Base-by-base conservation (phyloP, 1,140 invertebrate genomes). In the Apis florea region DNA sequence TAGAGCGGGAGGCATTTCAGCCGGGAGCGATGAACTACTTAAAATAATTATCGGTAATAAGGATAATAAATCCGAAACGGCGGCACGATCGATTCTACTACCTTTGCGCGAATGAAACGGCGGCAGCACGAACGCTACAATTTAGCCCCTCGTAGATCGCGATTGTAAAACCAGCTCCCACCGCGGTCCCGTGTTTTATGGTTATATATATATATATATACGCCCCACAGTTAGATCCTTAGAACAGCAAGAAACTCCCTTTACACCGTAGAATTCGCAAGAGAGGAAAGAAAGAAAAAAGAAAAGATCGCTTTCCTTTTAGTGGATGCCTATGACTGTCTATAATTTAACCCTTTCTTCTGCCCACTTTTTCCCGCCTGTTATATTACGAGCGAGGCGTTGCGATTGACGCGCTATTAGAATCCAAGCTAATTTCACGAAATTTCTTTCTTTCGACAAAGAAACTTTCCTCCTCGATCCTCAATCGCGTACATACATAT, bases 101-200 rank as follows among this genome's bases (percentile, higher is more conserved):
- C 63, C 24, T 40, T 76, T 79, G 53, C 63, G 66, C 76, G 61
- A 68, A 79, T 80, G 61, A 85, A 82, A 86, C 75, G 63, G 84
- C 84, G 84, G 85, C 80, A 79, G 85, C 85, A 83, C 79, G 80
- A 86, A 83, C 72, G 80, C 85, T 86, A 83, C 84, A 86, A 86
- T 83, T 86, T 86, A 86, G 84, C 19, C 54, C 40, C 31, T 69
- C 84, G 56, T 83, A 86, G 85, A 83, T 74, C 59, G 82, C 75
- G 81, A 85, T 64, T 82, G 79, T 47, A 74, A 73, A 78, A 86
- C 74, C 80, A 71, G n/a, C 71, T 53, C 31, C 66, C 71, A 26
- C 59, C 53, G 68, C 70, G 82, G 59, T 59, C 26, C 54, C 63
- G 24, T 83, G 73, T 78, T 72, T 85, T 85, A 86, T 83, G 84